These are phyloP conservation scores for Pristionchus exspectatus DNA, from an alignment of 2,888 invertebrate genomes.

Conservation along the genomic window DNA sequence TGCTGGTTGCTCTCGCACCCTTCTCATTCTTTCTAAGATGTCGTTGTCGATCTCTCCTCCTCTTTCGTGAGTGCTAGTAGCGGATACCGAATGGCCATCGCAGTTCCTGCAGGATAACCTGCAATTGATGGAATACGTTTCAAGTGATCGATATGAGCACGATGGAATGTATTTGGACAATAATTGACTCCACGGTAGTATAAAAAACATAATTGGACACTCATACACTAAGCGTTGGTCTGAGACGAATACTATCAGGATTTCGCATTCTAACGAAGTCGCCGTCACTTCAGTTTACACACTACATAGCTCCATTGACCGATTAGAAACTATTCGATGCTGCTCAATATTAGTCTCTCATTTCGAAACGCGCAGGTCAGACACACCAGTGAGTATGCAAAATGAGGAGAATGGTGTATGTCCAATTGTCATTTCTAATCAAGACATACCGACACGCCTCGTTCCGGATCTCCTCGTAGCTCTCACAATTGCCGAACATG, in stretches of 20 bases:
- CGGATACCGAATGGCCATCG: not conserved
- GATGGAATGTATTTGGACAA: too few species aligned
- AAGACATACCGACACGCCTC: slow-evolving; percentile 24
- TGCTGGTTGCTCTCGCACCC: not conserved
- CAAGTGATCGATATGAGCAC: not conserved
- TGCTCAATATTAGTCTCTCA: too few species aligned
- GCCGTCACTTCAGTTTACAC: too few species aligned
- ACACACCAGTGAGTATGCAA: not conserved
- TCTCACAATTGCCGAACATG: slow-evolving; percentile 74
- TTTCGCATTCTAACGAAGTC: too few species aligned
- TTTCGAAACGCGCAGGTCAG: too few species aligned
- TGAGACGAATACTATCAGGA: too few species aligned
- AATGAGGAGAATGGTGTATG: not conserved
- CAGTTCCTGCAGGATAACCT: slow-evolving; percentile 24
- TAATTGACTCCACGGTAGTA: too few species aligned
- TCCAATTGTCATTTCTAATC: too few species aligned
- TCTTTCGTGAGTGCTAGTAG: not conserved
- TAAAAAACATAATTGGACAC: too few species aligned
- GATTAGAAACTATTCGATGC: too few species aligned
- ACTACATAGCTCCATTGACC: too few species aligned
- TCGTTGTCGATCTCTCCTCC: not conserved
- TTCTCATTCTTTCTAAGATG: not conserved
- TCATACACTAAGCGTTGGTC: too few species aligned
- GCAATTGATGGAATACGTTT: not conserved
- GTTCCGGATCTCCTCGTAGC: slow-evolving; percentile 66